phyloP scores from a whole-genome alignment of 2,888 invertebrate genomes.

The Nomada ferruginata region DNA sequence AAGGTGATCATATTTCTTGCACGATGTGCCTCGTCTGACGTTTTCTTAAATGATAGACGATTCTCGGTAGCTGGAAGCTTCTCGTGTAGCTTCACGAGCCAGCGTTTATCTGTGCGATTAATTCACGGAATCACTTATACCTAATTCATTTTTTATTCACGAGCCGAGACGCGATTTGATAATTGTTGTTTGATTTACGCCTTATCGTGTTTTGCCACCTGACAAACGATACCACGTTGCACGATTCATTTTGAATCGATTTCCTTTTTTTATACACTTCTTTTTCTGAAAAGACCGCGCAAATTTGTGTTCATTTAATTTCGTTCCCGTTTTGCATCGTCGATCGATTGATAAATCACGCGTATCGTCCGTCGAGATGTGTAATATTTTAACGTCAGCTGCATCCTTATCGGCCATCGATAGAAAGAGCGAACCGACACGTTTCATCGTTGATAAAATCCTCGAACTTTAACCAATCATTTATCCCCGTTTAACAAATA shows the following conservation, averaged over 20 bases:
- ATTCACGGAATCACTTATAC: constrained; percentile 42
- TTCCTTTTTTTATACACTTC: background rate
- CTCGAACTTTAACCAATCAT: background rate
- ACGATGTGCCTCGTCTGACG: constrained; percentile 50
- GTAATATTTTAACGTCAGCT: background rate
- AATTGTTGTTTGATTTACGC: constrained; percentile 34
- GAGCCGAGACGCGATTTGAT: constrained; percentile 40
- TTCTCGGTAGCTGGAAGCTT: constrained; percentile 51
- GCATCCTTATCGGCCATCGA: background rate
- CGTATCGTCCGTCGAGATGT: background rate
- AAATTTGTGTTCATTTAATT: background rate
- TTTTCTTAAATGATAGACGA: constrained; percentile 26
- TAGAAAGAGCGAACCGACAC: background rate
- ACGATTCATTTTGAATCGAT: background rate
- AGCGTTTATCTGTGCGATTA: constrained; percentile 62
- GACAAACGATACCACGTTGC: background rate
- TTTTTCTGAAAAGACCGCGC: background rate
- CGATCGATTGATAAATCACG: background rate
- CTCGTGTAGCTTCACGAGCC: constrained; percentile 43
- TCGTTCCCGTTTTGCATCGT: background rate
- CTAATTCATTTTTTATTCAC: constrained; percentile 24
- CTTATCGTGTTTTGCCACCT: background rate
- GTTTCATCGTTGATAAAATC: constrained; percentile 2
- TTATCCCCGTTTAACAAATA: background rate
- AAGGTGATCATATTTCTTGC: constrained; percentile 7